A percentile compares a stretch with the other conserved stretches of the same genome.
Conservation (phyloP, 2,113 vertebrate genomes). For the Oncorhynchus masou region DNA sequence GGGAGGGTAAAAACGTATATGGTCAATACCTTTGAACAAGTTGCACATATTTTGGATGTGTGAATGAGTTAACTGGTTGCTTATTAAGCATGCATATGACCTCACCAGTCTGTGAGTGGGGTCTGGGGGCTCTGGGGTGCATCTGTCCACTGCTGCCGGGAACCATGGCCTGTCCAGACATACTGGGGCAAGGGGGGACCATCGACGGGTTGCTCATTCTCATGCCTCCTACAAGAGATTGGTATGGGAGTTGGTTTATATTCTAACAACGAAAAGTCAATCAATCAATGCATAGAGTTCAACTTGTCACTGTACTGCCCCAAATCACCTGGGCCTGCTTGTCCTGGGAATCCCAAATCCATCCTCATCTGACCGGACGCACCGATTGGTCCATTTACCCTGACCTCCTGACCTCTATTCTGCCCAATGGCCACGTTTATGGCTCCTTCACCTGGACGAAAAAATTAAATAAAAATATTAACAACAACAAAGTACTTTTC, state of each 20-base stretch:
- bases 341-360: conserved; percentile 85
- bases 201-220: conserved; percentile 89
- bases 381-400: conserved; percentile 92
- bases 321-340: conserved; percentile 82
- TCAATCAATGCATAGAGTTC: no score
- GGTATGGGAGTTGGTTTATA: no score
- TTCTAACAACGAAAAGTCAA: no score
- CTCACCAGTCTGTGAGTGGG: conserved; percentile 88
- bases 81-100: no score
- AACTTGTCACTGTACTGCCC: no score
- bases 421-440: conserved; percentile 91
- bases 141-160: conserved; percentile 84
- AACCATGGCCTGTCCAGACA: conserved; percentile 83
- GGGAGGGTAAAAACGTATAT: conserved; percentile 30
- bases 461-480: neutral
- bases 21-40: no score
- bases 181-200: conserved; percentile 84
- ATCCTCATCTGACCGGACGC: conserved; percentile 82
- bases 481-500: neutral
- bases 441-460: conserved; percentile 87
- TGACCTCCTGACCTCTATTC: conserved; percentile 88
- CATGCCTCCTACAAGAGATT: conserved; percentile 57
- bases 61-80: no score
- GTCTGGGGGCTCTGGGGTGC: conserved; percentile 75
- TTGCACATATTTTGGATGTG: no score